Conservation (phyloP, 2,888 invertebrate genomes). For the Clostera curtula region DNA sequence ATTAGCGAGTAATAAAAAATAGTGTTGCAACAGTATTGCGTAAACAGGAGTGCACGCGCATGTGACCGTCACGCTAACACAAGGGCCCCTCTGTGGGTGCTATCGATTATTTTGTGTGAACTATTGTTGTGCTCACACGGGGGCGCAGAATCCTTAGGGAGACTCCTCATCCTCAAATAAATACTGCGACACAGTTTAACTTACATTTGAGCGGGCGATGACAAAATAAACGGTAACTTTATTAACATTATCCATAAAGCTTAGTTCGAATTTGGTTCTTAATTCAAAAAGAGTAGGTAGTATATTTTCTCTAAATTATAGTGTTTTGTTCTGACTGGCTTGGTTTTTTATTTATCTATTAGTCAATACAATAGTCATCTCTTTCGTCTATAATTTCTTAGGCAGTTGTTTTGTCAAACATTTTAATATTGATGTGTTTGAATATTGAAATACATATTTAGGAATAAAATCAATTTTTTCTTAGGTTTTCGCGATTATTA, state of each 20-base stretch:
- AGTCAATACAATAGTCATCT: too few relatives aligned
- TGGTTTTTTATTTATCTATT: too few relatives aligned
- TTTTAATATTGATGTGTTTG: too few relatives aligned
- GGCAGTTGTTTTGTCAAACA: too few relatives aligned
- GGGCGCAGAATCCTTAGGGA: conserved; percentile 62
- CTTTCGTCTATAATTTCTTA: too few relatives aligned
- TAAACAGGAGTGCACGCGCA: conserved; percentile 31
- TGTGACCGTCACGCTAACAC: conserved; percentile 14
- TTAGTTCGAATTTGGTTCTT: conserved; percentile 6
- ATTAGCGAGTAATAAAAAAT: conserved; percentile 5
- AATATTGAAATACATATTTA: too few relatives aligned
- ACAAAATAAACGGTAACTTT: conserved; percentile 7
- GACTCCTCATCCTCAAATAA: conserved; percentile 30
- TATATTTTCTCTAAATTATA: too few relatives aligned
- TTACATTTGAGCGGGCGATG: conserved; percentile 18
- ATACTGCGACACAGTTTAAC: conserved; percentile 30
- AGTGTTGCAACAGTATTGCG: too few relatives aligned
- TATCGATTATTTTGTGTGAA: conserved; percentile 67
- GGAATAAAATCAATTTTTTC: too few relatives aligned
- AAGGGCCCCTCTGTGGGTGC: conserved; percentile 24
- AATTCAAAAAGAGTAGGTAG: too few relatives aligned
- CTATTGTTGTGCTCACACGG: conserved; percentile 56
- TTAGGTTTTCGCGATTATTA: too few relatives aligned
- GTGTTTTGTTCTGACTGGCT: too few relatives aligned
- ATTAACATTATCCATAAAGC: conserved; percentile 4